Evolutionary conservation across 2,113 vertebrate genomes (phyloP).

Genomic region (Colius striatus): DNA sequence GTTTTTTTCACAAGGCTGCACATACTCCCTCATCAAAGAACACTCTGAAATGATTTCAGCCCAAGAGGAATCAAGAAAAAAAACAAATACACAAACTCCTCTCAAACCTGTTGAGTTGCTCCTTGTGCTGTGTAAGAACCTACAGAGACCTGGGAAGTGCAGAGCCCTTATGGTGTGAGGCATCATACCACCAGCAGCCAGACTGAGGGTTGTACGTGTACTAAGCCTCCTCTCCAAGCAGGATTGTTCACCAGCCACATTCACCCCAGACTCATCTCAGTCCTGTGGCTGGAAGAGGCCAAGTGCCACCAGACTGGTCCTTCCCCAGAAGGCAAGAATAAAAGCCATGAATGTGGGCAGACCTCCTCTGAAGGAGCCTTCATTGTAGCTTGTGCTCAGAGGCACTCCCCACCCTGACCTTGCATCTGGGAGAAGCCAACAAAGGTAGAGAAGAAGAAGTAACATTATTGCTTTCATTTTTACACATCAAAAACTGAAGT

Average conservation of each 20-base stretch:
- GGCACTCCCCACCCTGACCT: not conserved
- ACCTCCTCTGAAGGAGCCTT: not conserved
- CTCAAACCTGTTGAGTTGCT: slow-evolving; percentile 18
- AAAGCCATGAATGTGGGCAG: not conserved
- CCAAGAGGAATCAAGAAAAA: not conserved
- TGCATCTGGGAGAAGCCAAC: not conserved
- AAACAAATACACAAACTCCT: not conserved
- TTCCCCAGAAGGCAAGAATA: not conserved
- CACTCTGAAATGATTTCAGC: not conserved
- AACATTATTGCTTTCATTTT: not conserved
- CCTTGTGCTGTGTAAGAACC: not conserved
- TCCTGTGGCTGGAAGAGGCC: not conserved
- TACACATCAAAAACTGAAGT: not conserved
- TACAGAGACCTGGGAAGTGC: accelerated
- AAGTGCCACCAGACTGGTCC: not conserved
- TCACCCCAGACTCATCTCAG: not conserved
- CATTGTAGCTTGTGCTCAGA: not conserved
- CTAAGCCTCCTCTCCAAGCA: not conserved
- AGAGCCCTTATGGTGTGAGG: not conserved
- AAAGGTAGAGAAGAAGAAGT: not conserved
- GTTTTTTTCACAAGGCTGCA: slow-evolving; percentile 43
- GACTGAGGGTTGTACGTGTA: accelerated
- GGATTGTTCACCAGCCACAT: too few relatives aligned
- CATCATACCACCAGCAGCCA: not conserved
- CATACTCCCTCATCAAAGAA: not conserved